phyloP scores from a whole-genome alignment of 2,113 vertebrate genomes.

The Peromyscus leucopus region DNA sequence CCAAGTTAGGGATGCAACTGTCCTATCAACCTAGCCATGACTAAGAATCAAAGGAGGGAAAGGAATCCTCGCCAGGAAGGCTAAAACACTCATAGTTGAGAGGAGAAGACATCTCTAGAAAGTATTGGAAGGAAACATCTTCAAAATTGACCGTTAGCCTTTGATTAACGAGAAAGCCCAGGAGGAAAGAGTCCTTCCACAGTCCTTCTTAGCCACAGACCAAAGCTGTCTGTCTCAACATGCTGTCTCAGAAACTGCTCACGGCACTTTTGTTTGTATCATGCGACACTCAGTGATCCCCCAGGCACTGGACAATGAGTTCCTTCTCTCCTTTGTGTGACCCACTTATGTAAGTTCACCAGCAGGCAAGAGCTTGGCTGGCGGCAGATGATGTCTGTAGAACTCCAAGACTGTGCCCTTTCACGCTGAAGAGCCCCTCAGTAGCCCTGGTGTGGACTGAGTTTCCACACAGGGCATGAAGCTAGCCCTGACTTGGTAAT shows the following conservation, averaged over 20 bases:
- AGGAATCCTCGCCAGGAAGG: slow-evolving; percentile 55
- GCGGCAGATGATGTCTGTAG: slow-evolving; percentile 42
- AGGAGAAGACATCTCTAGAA: slow-evolving; percentile 70
- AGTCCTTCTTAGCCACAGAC: slow-evolving; percentile 65
- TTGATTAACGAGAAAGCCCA: slow-evolving; percentile 74
- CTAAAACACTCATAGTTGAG: slow-evolving; percentile 64
- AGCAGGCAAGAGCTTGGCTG: slow-evolving; percentile 77
- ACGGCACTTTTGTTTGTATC: slow-evolving; percentile 43
- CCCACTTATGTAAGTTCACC: slow-evolving; percentile 66
- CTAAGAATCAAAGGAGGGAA: slow-evolving; percentile 55
- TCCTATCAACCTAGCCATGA: slow-evolving; percentile 66
- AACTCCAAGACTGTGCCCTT: slow-evolving; percentile 73
- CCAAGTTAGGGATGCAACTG: slow-evolving; percentile 78
- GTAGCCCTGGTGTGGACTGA: slow-evolving; percentile 56
- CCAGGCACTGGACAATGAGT: slow-evolving; percentile 70
- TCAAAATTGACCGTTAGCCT: slow-evolving; percentile 63
- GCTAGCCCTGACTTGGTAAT: slow-evolving; percentile 65
- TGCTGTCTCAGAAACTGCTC: slow-evolving; percentile 69
- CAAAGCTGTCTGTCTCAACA: slow-evolving; percentile 60
- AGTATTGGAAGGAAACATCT: slow-evolving; percentile 73
- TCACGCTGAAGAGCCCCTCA: neutral
- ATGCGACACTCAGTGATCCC: slow-evolving; percentile 57
- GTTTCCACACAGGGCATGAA: slow-evolving; percentile 52
- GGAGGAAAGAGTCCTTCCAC: slow-evolving; percentile 45
- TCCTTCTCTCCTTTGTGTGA: slow-evolving; percentile 69